phyloP scores from a whole-genome alignment of 92 coral and sea anemone species.

The Blastomussa wellsi region DNA sequence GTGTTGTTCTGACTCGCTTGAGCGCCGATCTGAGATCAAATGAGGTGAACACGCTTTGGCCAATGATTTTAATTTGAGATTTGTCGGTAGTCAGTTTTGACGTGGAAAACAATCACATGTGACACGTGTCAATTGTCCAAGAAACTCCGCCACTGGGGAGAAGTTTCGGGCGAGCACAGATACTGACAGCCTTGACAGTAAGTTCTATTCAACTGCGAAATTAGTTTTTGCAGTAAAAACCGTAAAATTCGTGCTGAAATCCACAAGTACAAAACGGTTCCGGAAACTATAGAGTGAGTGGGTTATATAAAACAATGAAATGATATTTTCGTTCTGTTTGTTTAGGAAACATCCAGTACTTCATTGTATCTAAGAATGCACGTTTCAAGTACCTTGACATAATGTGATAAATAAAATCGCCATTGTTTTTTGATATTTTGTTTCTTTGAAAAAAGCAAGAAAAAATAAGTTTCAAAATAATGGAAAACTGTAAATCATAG shows the following conservation, averaged over 20 bases:
- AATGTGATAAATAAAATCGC: neutral
- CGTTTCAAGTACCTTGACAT: neutral
- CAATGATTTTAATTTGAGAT: constrained; percentile 7
- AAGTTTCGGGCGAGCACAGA: neutral
- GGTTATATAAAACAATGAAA: neutral
- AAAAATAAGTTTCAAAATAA: neutral
- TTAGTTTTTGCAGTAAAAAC: neutral
- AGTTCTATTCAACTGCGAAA: neutral
- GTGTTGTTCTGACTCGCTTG: neutral
- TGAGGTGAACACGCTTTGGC: neutral
- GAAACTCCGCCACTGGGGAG: neutral
- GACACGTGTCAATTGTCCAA: constrained; percentile 10
- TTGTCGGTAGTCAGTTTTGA: constrained; percentile 15
- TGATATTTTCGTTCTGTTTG: constrained; percentile 18
- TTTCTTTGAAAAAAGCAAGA: neutral
- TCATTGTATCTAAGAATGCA: neutral
- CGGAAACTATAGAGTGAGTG: neutral
- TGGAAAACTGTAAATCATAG: neutral
- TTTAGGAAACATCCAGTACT: neutral
- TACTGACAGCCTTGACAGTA: neutral
- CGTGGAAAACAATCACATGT: constrained; percentile 1
- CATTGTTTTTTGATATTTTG: neutral
- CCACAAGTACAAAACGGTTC: neutral
- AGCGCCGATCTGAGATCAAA: neutral
- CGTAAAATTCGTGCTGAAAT: neutral